Base-by-base conservation (phyloP, 2,113 vertebrate genomes). In the Atractosteus spatula region DNA sequence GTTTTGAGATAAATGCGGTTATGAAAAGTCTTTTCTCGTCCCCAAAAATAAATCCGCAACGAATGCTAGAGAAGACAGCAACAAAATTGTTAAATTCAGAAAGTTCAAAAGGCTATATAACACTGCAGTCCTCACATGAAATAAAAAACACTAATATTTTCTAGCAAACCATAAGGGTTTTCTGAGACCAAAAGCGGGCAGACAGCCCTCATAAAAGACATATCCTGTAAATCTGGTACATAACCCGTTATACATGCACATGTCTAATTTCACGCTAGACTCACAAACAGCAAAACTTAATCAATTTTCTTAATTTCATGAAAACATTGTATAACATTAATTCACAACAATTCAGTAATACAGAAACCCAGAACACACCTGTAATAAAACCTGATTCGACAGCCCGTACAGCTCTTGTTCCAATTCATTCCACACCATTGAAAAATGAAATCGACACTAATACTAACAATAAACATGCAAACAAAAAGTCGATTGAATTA, bases 281-380 rank as follows among this genome's bases (percentile, higher is more conserved):
- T 16, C 70, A 64, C 43, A 62, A 43, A 41, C 29, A 71, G 8
- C 70, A 64, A 13, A 70, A 62, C 14, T 65, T 6, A 8, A 65
- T 54, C 41, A 65, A 65, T 65, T 42, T 43, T 42, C 29, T 7
- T 41, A 10, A 65, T 65, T 13, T 65, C 29, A 17, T 65, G 57
- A 65, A 13, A 54, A 17, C 17, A 61, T 44, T 42, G 57, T 42
- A 41, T 43, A 59, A 16, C 41, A 4, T 13, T 41, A 13, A 29
- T 2, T 2, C 29, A 29, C 29, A 29, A 29, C 29, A 5, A 43
- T 43, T 41, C 62, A 42, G 43, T 66, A 51, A 51, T 51, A 51
- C 47, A 51, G 43, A 66, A 16, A 12, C 14, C 43, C 64, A 47
- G n/a, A 47, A 47, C 42, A n/a, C 16, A 45, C 42, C 42, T 45